phyloP scores from a whole-genome alignment of 2,888 invertebrate genomes.

The Caradrina kadenii region DNA sequence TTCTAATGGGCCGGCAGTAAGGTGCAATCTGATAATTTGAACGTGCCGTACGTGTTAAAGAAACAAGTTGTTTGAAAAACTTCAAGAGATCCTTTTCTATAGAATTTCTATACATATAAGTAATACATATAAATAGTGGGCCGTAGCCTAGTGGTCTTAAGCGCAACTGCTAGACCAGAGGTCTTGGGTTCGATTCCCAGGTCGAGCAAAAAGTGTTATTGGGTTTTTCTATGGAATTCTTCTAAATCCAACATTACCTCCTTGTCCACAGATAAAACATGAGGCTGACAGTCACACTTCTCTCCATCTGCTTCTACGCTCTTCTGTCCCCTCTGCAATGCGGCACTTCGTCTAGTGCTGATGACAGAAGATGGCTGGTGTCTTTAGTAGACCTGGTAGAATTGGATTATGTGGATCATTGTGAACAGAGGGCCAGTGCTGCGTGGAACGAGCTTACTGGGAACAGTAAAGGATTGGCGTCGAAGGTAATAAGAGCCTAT shows the following conservation, averaged over 20 bases:
- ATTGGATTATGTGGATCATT: constrained; percentile 86
- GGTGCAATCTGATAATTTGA: constrained; percentile 43
- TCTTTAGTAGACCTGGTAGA: constrained; percentile 85
- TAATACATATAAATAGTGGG: no score
- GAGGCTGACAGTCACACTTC: constrained; percentile 75
- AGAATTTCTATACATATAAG: no score
- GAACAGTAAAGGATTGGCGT: constrained; percentile 75
- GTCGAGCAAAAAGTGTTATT: no score
- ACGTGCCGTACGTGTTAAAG: constrained; percentile 18
- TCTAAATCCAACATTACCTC: constrained; percentile 7
- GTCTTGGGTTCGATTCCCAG: no score
- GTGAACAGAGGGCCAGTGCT: constrained; percentile 81
- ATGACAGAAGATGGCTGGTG: constrained; percentile 81
- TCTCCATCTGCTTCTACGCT: constrained; percentile 76
- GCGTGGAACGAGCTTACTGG: constrained; percentile 84
- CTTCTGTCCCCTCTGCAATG: constrained; percentile 76
- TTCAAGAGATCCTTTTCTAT: neutral
- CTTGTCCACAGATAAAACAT: constrained; percentile 77
- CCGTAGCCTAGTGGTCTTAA: no score
- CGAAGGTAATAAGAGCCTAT: constrained; percentile 68
- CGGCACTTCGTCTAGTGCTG: constrained; percentile 79
- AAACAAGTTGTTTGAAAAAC: constrained; percentile 32
- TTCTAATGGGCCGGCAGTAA: constrained; percentile 52
- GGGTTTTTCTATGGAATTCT: no score
- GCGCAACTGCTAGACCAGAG: no score